A percentile compares a stretch with the other conserved stretches of the same genome.
phyloP scores from a whole-genome alignment of 2,888 invertebrate species.

The Sarcophaga caerulescens region DNA sequence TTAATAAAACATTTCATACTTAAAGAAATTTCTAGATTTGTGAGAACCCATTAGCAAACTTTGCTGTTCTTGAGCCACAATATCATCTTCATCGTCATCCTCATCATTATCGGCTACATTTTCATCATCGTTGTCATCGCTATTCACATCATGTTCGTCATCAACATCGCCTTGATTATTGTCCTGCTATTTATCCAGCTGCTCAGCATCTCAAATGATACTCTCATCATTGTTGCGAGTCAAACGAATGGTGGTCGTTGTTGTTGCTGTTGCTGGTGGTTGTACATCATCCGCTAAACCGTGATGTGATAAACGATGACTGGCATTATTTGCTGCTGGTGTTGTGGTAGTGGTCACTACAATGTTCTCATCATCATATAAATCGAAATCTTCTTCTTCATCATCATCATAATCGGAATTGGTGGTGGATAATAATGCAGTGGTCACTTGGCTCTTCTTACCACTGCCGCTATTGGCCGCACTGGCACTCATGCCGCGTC shows the following conservation, averaged over 20 bases:
- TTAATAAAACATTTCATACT: conserved; percentile 77
- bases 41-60: conserved; percentile 55
- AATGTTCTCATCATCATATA: conserved; percentile 81
- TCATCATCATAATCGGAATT: conserved; percentile 81
- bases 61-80: conserved; percentile 63
- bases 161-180: conserved; percentile 26
- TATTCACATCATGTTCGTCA: conserved; percentile 3
- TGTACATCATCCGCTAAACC: conserved; percentile 54
- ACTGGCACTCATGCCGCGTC: conserved; percentile 81
- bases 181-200: conserved; percentile 38
- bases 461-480: conserved; percentile 72
- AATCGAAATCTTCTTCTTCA: conserved; percentile 80
- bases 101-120: conserved; percentile 40
- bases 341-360: conserved; percentile 78
- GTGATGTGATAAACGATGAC: conserved; percentile 28
- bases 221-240: conserved; percentile 79
- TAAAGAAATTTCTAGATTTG: conserved; percentile 69
- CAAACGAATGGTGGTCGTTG: conserved; percentile 76
- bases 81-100: conserved; percentile 57
- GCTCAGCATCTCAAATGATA: conserved; percentile 80
- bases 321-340: conserved; percentile 59
- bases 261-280: conserved; percentile 71
- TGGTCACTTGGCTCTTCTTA: conserved; percentile 82
- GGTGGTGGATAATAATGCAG: conserved; percentile 85
- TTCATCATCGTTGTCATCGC: conserved; percentile 35